Evolutionary conservation across 92 coral and sea anemone species (phyloP).

Genomic region (Virgularia gustaviana): DNA sequence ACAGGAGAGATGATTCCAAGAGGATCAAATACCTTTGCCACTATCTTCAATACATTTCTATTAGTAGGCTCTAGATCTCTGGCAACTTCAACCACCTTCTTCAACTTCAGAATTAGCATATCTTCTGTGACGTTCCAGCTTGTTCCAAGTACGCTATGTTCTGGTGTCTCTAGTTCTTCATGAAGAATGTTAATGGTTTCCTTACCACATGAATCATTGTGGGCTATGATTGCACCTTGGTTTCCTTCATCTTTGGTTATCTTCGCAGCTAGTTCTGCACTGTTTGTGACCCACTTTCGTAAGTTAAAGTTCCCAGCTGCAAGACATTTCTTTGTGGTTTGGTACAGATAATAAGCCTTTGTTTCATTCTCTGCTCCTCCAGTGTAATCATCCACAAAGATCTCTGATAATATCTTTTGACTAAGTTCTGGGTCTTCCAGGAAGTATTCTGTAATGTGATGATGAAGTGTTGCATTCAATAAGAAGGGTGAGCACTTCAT

Average conservation of each 20-base stretch:
- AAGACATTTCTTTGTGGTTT: slow-evolving; percentile 37
- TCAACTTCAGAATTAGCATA: slow-evolving; percentile 29
- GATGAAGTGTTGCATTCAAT: too few relatives aligned
- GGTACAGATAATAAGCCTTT: slow-evolving; percentile 29
- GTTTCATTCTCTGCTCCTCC: slow-evolving; percentile 42
- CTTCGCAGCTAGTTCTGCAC: slow-evolving; percentile 34
- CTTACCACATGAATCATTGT: slow-evolving; percentile 53
- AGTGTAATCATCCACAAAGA: slow-evolving; percentile 61
- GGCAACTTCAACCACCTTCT: slow-evolving; percentile 24
- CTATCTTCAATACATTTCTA: slow-evolving; percentile 42
- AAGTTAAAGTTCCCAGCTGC: slow-evolving; percentile 58
- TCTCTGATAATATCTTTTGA: slow-evolving; percentile 29
- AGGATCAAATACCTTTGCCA: slow-evolving; percentile 59
- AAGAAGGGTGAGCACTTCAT: too few relatives aligned
- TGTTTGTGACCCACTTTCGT: slow-evolving; percentile 57
- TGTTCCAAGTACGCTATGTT: slow-evolving; percentile 55
- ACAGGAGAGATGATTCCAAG: slow-evolving; percentile 55
- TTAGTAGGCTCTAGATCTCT: slow-evolving; percentile 37
- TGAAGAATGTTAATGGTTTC: slow-evolving; percentile 48
- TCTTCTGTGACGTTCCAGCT: slow-evolving; percentile 52
- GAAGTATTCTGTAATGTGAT: slow-evolving; percentile 32
- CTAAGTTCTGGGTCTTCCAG: slow-evolving; percentile 14
- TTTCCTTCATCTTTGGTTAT: slow-evolving; percentile 28
- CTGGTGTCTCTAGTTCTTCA: slow-evolving; percentile 30
- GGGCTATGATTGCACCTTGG: neutral